Evolutionary conservation across 2,888 invertebrate species (phyloP).

Genomic region (Labia minor): DNA sequence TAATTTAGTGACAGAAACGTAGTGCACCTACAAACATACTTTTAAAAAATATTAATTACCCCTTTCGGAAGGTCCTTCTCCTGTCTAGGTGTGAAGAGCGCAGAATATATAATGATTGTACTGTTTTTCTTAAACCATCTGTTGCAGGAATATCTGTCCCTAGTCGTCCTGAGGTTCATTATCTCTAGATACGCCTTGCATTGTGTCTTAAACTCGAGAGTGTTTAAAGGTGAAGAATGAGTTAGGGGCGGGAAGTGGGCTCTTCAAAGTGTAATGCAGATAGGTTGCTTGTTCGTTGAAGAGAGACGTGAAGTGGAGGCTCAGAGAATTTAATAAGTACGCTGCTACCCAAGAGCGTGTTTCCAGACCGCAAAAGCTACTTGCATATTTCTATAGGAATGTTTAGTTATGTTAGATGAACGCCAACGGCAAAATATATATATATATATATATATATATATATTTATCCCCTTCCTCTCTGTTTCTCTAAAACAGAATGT

Average conservation of each 20-base stretch:
- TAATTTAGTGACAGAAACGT: too few species aligned
- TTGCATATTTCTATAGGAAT: conserved; percentile 13
- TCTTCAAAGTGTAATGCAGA: conserved; percentile 2
- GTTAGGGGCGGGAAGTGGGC: not conserved
- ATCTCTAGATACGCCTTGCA: not conserved
- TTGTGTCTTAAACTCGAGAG: not conserved
- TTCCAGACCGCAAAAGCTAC: conserved; percentile 8
- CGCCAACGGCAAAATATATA: not conserved
- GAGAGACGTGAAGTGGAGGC: not conserved
- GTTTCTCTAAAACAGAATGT: not conserved
- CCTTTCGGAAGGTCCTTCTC: too few species aligned
- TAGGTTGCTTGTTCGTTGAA: not conserved
- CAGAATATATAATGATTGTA: too few species aligned
- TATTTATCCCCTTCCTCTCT: not conserved
- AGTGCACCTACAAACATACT: too few species aligned
- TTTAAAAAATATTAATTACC: too few species aligned
- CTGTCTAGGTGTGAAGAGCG: too few species aligned
- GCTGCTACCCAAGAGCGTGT: conserved; percentile 2
- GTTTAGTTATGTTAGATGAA: conserved; percentile 3
- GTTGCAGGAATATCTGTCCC: not conserved
- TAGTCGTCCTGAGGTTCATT: not conserved
- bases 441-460: too few species aligned
- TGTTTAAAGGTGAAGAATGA: not conserved
- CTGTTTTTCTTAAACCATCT: not conserved
- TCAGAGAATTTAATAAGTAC: conserved; percentile 1